A percentile compares a stretch with the other conserved stretches of the same genome.
Conservation (phyloP, 2,113 vertebrate species). For the Pluvialis apricaria region DNA sequence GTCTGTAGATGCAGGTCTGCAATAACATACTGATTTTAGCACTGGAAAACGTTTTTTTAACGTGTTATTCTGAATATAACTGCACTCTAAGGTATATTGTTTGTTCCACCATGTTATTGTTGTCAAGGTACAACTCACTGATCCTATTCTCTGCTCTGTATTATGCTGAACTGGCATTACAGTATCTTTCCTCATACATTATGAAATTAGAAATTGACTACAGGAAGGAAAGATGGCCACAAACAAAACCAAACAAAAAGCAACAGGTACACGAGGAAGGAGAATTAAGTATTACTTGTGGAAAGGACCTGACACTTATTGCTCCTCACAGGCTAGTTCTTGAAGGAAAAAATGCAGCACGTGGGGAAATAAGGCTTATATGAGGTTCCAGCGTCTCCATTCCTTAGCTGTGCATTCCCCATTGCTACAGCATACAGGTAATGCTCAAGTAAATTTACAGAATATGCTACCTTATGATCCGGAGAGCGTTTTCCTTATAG, state of each 20-base stretch:
- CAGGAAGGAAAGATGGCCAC: not conserved
- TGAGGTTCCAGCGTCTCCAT: not conserved
- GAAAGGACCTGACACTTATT: not conserved
- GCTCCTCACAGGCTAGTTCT: not conserved
- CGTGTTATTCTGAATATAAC: not conserved
- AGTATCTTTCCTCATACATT: not conserved
- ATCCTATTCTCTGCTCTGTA: not conserved
- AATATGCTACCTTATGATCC: not conserved
- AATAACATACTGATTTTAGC: not conserved
- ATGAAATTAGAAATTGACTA: not conserved
- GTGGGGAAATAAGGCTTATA: not conserved
- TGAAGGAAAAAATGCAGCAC: not conserved
- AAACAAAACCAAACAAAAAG: not conserved
- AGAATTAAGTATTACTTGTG: not conserved
- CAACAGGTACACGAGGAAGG: not conserved
- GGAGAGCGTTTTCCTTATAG: not conserved
- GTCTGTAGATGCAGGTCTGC: not conserved
- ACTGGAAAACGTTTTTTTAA: not conserved
- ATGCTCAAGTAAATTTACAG: not conserved
- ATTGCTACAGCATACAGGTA: not conserved
- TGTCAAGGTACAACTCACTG: not conserved
- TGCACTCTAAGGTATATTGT: not conserved
- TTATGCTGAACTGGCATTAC: not conserved
- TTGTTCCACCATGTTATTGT: not conserved
- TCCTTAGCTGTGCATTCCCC: not conserved